Percentiles rank a stretch among this genome's conserved stretches.
Conservation (phyloP, 2,888 invertebrate genomes). For the Caradrina clavipalpis region DNA sequence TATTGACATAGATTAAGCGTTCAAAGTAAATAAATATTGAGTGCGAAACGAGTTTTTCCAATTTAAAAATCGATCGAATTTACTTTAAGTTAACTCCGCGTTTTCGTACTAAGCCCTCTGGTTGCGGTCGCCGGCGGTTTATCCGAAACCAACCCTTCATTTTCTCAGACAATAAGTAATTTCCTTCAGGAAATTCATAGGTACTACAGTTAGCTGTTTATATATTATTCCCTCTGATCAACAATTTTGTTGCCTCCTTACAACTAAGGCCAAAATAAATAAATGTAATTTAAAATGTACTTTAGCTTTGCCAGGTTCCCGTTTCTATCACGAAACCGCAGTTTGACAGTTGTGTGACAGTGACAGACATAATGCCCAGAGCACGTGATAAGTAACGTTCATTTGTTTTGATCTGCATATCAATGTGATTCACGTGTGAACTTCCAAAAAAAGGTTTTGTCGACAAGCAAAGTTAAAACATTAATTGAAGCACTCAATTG, state of each 20-base stretch:
- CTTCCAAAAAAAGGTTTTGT: neutral
- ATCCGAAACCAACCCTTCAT: conserved; percentile 6
- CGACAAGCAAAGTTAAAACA: neutral
- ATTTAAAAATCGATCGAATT: neutral
- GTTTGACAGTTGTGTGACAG: too few relatives aligned
- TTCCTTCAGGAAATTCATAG: conserved; percentile 1
- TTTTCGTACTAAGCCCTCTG: neutral
- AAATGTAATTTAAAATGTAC: too few relatives aligned
- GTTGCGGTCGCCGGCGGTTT: conserved; percentile 2
- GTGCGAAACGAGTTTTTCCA: neutral
- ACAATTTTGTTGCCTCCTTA: neutral
- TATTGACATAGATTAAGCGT: too few relatives aligned
- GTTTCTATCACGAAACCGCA: too few relatives aligned
- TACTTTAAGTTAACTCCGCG: neutral
- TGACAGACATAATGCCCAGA: too few relatives aligned
- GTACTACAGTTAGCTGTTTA: neutral
- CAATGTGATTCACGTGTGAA: neutral
- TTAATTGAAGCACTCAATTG: neutral
- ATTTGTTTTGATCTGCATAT: neutral
- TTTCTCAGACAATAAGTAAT: conserved; percentile 14
- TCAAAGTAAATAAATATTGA: too few relatives aligned
- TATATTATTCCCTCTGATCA: neutral
- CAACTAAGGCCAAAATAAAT: too few relatives aligned
- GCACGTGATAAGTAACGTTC: neutral
- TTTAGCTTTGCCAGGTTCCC: too few relatives aligned